These are phyloP conservation scores for Lepidurus packardi DNA, from an alignment of 1,140 invertebrate genomes.

Conservation along the genomic window DNA sequence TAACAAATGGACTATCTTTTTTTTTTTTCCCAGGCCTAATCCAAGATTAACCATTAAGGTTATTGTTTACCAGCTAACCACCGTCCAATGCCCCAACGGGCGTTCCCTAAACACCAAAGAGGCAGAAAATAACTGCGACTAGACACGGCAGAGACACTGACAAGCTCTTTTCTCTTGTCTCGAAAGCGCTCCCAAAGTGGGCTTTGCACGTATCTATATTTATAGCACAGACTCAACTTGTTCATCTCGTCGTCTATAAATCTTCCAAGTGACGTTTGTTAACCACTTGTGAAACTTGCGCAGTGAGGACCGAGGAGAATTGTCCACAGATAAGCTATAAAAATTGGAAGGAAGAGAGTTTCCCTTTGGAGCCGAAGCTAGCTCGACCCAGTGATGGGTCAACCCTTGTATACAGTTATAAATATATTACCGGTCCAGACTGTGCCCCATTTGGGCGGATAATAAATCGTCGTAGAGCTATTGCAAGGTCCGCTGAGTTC, in stretches of 20 bases:
- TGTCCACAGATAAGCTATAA: not conserved
- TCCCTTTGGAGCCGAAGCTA: not conserved
- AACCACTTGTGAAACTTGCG: not conserved
- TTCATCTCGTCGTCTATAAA: not conserved
- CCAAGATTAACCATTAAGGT: not conserved
- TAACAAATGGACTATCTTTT: not conserved
- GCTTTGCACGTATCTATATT: not conserved
- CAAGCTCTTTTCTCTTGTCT: not conserved
- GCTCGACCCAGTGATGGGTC: not conserved
- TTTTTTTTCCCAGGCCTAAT: not conserved
- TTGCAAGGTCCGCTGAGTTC: not conserved
- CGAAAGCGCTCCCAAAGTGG: not conserved
- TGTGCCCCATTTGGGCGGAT: not conserved
- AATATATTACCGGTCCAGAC: not conserved
- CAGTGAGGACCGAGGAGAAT: not conserved
- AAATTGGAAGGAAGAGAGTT: not conserved
- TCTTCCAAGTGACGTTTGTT: not conserved
- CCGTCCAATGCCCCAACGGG: no score
- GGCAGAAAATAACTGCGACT: no score
- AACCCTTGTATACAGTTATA: not conserved
- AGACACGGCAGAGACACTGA: not conserved
- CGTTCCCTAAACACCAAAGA: no score
- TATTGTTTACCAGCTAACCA: not conserved
- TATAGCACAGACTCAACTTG: not conserved
- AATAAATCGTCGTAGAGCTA: not conserved